Evolutionary conservation across 2,113 vertebrate species (phyloP).

Genomic region (Centropristis striata): DNA sequence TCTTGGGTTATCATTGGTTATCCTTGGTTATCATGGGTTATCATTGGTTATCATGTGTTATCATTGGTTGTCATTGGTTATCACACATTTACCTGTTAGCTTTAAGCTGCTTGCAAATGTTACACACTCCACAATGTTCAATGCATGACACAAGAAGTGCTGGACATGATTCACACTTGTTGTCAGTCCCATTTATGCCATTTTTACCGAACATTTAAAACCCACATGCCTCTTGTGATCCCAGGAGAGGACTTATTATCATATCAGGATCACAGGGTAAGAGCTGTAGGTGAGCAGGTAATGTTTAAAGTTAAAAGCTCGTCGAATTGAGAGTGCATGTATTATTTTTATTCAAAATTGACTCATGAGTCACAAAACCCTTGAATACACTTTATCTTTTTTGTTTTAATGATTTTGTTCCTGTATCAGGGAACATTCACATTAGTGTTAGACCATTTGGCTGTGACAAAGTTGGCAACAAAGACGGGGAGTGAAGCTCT

Average conservation of each 20-base stretch:
- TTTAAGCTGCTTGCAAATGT: neutral
- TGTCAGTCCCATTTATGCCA: constrained; percentile 11
- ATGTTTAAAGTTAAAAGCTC: constrained; percentile 10
- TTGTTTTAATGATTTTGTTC: neutral
- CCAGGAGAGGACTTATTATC: neutral
- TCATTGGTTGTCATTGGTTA: too few relatives aligned
- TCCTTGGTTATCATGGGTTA: too few relatives aligned
- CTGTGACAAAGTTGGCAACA: constrained; percentile 42
- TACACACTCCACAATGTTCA: neutral
- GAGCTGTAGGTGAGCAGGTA: constrained; percentile 19
- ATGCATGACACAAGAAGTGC: neutral
- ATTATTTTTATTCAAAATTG: constrained; percentile 9
- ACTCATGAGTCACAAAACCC: neutral
- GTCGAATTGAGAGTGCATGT: neutral
- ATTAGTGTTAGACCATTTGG: constrained; percentile 30
- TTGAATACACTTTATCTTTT: neutral
- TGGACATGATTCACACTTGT: constrained; percentile 7
- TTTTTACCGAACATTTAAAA: constrained; percentile 16
- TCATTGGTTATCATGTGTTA: too few relatives aligned
- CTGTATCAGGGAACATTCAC: constrained; percentile 26
- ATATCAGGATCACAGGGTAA: constrained; percentile 11
- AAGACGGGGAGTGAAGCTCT: constrained; percentile 1
- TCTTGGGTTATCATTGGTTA: too few relatives aligned
- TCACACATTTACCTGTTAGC: too few relatives aligned
- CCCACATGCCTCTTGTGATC: constrained; percentile 37